Evolutionary conservation across 1,140 invertebrate species (phyloP).

Genomic region (Carposina sasakii): DNA sequence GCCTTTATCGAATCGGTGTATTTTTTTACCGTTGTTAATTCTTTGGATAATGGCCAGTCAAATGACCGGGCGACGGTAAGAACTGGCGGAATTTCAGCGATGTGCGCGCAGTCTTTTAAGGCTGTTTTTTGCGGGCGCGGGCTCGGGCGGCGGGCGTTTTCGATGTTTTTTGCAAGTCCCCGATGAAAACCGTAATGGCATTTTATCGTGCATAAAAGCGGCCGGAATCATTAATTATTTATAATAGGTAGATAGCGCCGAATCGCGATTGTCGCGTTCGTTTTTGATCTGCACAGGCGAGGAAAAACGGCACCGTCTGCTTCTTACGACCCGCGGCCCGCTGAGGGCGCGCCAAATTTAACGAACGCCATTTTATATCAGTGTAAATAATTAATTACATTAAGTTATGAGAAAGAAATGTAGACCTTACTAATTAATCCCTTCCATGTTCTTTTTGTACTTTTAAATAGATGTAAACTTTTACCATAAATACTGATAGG

Average conservation of each 20-base stretch:
- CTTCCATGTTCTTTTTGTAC: too few relatives aligned
- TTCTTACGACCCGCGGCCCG: constrained; percentile 22
- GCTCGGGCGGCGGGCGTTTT: constrained; percentile 49
- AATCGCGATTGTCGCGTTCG: constrained; percentile 13
- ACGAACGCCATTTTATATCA: too few relatives aligned
- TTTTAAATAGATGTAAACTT: too few relatives aligned
- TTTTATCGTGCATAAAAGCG: constrained; percentile 69
- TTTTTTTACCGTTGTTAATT: constrained; percentile 66
- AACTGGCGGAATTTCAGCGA: constrained; percentile 63
- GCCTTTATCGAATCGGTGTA: constrained; percentile 54
- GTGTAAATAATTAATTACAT: too few relatives aligned
- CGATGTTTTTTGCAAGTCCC: constrained; percentile 56
- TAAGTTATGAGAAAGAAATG: too few relatives aligned
- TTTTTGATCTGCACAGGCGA: not conserved
- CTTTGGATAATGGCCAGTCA: constrained; percentile 67
- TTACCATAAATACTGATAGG: too few relatives aligned
- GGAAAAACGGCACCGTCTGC: constrained; percentile 6
- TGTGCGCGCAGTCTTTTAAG: constrained; percentile 63
- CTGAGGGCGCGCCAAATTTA: not conserved
- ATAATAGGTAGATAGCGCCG: constrained; percentile 59
- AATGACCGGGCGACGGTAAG: constrained; percentile 59
- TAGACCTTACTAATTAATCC: too few relatives aligned
- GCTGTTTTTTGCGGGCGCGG: constrained; percentile 52
- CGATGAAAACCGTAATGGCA: constrained; percentile 70
- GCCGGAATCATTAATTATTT: constrained; percentile 70